phyloP scores from a whole-genome alignment of 2,797 vertebrate species.

The Phoebastria nigripes region DNA sequence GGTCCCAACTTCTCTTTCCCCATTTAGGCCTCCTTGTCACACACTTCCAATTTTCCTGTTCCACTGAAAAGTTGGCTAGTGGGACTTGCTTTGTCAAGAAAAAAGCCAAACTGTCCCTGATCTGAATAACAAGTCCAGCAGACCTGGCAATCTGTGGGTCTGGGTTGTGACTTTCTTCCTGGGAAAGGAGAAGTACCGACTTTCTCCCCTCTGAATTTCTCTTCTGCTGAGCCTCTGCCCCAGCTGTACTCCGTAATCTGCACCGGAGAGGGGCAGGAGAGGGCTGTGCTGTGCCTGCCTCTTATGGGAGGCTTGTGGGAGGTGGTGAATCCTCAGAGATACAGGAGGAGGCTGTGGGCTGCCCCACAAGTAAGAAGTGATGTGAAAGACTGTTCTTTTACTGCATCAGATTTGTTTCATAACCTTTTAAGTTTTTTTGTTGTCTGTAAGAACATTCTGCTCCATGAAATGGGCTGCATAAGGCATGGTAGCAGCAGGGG shows the following conservation, averaged over 20 bases:
- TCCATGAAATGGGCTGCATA: not conserved
- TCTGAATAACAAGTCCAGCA: not conserved
- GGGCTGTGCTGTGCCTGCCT: not conserved
- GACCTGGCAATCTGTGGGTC: not conserved
- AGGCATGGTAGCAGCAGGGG: not conserved
- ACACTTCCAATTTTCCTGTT: not conserved
- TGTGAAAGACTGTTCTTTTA: not conserved
- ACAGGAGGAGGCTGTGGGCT: not conserved
- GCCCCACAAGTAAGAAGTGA: not conserved
- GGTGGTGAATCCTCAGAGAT: not conserved
- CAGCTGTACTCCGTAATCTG: fast-evolving
- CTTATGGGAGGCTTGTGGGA: not conserved
- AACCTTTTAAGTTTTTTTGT: not conserved
- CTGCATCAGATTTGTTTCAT: not conserved
- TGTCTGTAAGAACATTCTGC: not conserved
- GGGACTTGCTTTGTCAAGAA: not conserved
- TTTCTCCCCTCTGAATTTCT: not conserved
- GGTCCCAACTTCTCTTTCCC: not conserved
- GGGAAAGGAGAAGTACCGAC: not conserved
- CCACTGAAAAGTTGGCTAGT: not conserved
- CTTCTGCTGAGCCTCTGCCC: not conserved
- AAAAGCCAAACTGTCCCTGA: not conserved
- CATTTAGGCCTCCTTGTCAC: not conserved
- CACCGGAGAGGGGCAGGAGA: not conserved
- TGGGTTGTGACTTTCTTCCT: not conserved